Conservation (phyloP, 2,113 vertebrate species). For the Cepphus grylle region DNA sequence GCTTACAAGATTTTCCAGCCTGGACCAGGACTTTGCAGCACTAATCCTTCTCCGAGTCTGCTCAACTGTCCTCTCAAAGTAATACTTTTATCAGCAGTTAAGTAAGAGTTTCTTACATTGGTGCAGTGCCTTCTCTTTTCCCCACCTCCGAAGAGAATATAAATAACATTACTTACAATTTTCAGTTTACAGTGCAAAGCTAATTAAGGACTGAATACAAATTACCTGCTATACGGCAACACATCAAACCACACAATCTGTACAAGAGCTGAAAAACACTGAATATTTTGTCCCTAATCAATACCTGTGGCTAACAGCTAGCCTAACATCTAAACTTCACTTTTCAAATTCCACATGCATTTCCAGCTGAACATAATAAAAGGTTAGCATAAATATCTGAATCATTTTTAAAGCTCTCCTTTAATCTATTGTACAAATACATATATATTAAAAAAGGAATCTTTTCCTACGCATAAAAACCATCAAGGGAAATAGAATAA, state of each 20-base stretch:
- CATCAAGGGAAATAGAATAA: conserved; percentile 52
- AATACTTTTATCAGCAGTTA: conserved; percentile 22
- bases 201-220: conserved; percentile 6
- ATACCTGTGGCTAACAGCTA: neutral
- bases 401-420: neutral
- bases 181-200: neutral
- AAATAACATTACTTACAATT: neutral
- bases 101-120: neutral
- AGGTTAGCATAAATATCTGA: neutral
- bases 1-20: conserved; percentile 17
- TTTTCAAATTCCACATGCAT: neutral
- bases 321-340: neutral
- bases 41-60: conserved; percentile 22
- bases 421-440: neutral
- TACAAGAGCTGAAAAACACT: neutral
- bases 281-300: neutral
- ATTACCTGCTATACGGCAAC: neutral
- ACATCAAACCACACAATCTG: neutral
- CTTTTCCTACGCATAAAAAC: neutral
- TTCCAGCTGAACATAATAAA: neutral
- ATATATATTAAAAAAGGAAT: neutral
- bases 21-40: neutral
- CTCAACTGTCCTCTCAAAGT: neutral
- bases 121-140: neutral
- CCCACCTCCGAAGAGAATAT: neutral